Evolutionary conservation across 2,113 vertebrate species (phyloP), one percentile per base, ranked within the genome.

Genomic region (Plotosus lineatus): DNA sequence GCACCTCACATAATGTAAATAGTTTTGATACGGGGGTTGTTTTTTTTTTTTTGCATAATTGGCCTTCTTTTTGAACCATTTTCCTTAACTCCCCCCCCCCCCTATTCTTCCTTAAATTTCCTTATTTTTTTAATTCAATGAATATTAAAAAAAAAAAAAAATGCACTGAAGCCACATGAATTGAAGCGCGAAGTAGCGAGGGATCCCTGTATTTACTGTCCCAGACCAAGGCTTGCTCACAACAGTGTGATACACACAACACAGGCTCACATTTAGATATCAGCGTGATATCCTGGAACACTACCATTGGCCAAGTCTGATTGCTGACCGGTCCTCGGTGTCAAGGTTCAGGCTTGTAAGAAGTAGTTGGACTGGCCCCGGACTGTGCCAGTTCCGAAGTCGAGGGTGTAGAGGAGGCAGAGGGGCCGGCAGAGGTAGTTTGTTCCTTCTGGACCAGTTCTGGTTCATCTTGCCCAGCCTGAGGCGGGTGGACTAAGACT

Each of bases 401-500:
- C 19, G 85, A 17, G 36, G 91, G 38, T 80, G 92, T 88, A 0
- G 86, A 33, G 7, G 87, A 23, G 0, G 88, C 40, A 0, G 88
- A 38, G 6, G 87, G 53, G 2, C 83, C 81, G 1, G 66, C 0
- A 0, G 75, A 63, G 1, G 88, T 69, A 31, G 87, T 55, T 0
- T 88, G 79, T 1, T 95, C 94, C 68, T 96, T 96, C 61, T 95
- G 93, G 14, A 97, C 94, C 86, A 97, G 89, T 79, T 95, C 93
- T 0, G 95, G 96, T 79, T 97, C 96, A 0, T 97, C 96, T 87
- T 96, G 92, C 1, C 96, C 96, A 0, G 95, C 94, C 73, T 96
- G 95, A 0, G 96, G 96, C 0, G 96, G 96, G 78, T 97, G 96
- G 31, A 97, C 95, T 80, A 98, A 90, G 28, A 98, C 96, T 69